Base-by-base conservation (phyloP, 2,113 vertebrate genomes). In the Nibea coibor region DNA sequence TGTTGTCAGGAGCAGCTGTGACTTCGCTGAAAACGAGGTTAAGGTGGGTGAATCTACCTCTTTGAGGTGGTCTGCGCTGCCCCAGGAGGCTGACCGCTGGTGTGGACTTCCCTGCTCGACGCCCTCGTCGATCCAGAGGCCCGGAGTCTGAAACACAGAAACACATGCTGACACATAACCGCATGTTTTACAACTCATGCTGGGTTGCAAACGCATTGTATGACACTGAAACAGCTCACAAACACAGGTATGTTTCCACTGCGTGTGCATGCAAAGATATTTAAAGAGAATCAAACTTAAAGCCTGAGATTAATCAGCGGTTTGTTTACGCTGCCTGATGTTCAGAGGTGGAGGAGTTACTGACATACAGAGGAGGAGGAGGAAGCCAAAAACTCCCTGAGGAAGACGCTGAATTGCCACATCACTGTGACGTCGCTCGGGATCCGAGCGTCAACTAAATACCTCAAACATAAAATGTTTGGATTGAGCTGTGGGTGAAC, bases 71-170 rank as follows among this genome's bases (percentile, higher is more conserved):
- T 99, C 97, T 42, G 97, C 95, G 76, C 97, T 99, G 72, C 97
- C 96, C 97, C 97, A 98, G 0, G 97, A 98, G 4, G 97, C 97
- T 0, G 97, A 98, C 39, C 97, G 96, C 87, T 98, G 97, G 95
- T 98, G 97, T 10, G 96, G 95, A 84, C 85, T 87, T 73, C 95
- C 95, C 91, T 96, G 97, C 66, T 97, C 97, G 76, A 93, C 86
- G 87, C 94, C 95, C 72, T 99, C 97, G 66, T 99, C 97, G 54
- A 93, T 94, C 97, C 97, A 98, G 84, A 96, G 96, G 90, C 95
- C 96, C 61, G 97, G 97, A 76, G 97, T 99, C 97, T 99, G 74
- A 65, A 77, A 89, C 20, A 80, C 56, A 89, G 10, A 88, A 31
- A 82, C 1, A 83, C 61, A 83, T 20, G 73, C 48, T 20, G 43